A percentile compares a stretch with the other conserved stretches of the same genome.
Evolutionary conservation across 2,888 invertebrate species (phyloP).

Genomic region (Pristionchus exspectatus): DNA sequence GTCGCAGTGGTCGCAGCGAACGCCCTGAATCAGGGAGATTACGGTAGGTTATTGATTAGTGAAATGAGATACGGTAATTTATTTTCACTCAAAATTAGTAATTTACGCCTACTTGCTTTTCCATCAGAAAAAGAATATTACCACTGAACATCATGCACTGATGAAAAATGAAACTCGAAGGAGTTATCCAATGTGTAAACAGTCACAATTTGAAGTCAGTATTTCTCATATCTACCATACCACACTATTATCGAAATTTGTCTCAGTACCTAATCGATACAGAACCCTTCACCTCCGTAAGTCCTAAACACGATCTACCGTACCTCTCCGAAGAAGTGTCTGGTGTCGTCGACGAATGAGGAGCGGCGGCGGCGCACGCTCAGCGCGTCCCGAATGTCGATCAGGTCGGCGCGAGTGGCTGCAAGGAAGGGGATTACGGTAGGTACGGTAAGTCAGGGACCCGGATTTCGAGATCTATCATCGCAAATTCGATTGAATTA

Average conservation of each 20-base stretch:
- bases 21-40: constrained; percentile 28
- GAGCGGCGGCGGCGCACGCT: constrained; percentile 29
- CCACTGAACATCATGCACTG: not conserved
- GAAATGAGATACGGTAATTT: not conserved
- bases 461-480: too few species aligned
- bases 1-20: constrained; percentile 35
- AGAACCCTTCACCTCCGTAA: not conserved
- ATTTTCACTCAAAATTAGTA: too few species aligned
- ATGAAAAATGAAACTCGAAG: not conserved
- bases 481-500: too few species aligned
- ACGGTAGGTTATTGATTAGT: not conserved
- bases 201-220: too few species aligned
- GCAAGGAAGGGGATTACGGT: not conserved
- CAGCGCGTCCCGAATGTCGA: constrained; percentile 48
- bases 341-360: constrained; percentile 40
- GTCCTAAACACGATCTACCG: not conserved
- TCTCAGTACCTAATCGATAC: not conserved
- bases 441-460: not conserved
- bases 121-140: not conserved
- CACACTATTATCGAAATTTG: not conserved
- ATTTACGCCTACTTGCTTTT: too few species aligned
- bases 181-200: too few species aligned
- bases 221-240: not conserved
- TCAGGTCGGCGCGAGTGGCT: constrained; percentile 41
- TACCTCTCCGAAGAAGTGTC: constrained; percentile 48